phyloP scores from a whole-genome alignment of 2,888 invertebrate genomes.

The Orthosia gothica region DNA sequence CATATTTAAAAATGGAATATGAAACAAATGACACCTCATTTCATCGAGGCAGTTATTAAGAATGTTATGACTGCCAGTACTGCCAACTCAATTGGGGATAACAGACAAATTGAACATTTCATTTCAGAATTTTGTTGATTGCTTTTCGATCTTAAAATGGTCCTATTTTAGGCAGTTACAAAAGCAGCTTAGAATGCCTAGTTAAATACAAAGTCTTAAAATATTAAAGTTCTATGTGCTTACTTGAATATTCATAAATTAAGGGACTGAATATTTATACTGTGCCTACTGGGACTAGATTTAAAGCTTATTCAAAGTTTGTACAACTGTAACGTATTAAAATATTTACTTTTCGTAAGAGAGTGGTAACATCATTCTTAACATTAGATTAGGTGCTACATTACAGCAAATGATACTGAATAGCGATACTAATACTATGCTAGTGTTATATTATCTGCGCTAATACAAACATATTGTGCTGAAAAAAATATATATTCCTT shows the following conservation, averaged over 20 bases:
- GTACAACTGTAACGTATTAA: conserved; percentile 7
- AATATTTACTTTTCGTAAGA: background rate
- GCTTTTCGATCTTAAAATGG: conserved; percentile 12
- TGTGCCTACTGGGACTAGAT: background rate
- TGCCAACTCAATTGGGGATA: conserved; percentile 15
- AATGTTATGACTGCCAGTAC: conserved; percentile 4
- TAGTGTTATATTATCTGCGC: too few relatives aligned
- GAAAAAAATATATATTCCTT: background rate
- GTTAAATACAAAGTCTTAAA: conserved; percentile 21
- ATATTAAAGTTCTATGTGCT: conserved; percentile 24
- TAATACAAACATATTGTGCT: background rate
- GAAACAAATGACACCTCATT: conserved; percentile 28
- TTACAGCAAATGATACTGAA: background rate
- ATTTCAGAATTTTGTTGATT: conserved; percentile 6
- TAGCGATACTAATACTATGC: too few relatives aligned
- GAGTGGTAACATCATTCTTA: background rate
- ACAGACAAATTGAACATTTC: conserved; percentile 8
- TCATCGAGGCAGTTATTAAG: background rate
- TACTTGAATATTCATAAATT: conserved; percentile 55
- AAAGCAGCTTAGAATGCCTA: conserved; percentile 19
- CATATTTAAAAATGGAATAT: conserved; percentile 36
- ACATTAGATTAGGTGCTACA: background rate
- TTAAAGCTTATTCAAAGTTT: conserved; percentile 25
- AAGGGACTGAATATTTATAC: conserved; percentile 47
- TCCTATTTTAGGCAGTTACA: conserved; percentile 1